Conservation (phyloP, 2,888 invertebrate genomes). For the Papilio elwesi region DNA sequence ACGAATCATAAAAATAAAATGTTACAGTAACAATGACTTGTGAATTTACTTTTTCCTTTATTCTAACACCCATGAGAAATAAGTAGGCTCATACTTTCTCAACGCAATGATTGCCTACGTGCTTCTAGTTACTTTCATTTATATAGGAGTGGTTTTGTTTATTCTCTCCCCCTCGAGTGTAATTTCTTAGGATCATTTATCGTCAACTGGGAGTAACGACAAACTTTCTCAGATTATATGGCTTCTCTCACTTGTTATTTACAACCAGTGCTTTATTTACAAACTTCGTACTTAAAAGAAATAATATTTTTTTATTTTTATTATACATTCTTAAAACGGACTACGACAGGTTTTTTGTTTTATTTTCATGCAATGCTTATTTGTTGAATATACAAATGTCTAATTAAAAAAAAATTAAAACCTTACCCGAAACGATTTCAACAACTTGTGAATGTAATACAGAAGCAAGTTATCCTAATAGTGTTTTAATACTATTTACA, state of each 20-base stretch:
- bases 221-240: constrained; percentile 30
- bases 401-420: not conserved
- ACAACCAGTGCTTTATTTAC: constrained; percentile 17
- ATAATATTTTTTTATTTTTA: not conserved
- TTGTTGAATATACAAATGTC: not conserved
- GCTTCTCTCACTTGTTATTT: constrained; percentile 23
- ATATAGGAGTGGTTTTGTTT: constrained; percentile 78
- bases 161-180: constrained; percentile 75
- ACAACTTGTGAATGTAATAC: too few relatives aligned
- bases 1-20: constrained; percentile 18
- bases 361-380: not conserved
- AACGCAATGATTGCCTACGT: constrained; percentile 83
- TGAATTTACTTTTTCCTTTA: constrained; percentile 37
- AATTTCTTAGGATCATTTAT: constrained; percentile 80
- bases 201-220: constrained; percentile 68
- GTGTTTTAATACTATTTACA: too few relatives aligned
- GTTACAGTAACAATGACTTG: constrained; percentile 33
- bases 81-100: constrained; percentile 78
- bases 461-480: too few relatives aligned
- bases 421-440: not conserved
- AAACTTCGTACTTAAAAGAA: not conserved
- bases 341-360: too few relatives aligned
- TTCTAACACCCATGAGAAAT: constrained; percentile 59
- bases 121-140: constrained; percentile 76
- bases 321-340: not conserved